Evolutionary conservation across 2,113 vertebrate species (phyloP), one percentile per base, ranked within the genome.

Genomic region (Oryzias celebensis): DNA sequence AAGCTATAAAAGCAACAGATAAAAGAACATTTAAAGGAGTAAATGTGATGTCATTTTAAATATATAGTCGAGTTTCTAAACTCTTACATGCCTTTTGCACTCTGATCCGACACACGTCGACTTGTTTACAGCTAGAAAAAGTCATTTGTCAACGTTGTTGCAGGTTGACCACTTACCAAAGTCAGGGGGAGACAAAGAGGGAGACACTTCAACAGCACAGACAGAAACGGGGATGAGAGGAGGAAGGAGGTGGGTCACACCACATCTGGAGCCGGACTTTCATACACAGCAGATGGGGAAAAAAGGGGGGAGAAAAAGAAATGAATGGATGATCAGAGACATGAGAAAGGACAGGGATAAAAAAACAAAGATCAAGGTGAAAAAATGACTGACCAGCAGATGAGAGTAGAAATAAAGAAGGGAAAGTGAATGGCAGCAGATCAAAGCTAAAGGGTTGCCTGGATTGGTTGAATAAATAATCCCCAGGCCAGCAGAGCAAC

Each of bases 131-230:
- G 36, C 36, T 36, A 36, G 36, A 36, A 36, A 36, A 8, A 36
- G 8, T 7, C 31, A 31, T 7, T 12, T 36, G 6, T 28, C 5
- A 5, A 28, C 7, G 26, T 36, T 36, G 36, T 36, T 10, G 36
- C 22, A 77, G 66, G 62, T 55, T 56, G 44, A 68, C 74, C 62
- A 85, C 88, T 89, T 81, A 88, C 84, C 87, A 26, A 65, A 70
- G 70, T 81, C 68, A 74, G 52, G 56, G 31, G 63, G 54, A 62
- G 73, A 51, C 49, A 75, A 66, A 55, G 54, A 63, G 58, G 58
- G 52, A 52, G 66, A 81, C 12, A 53, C 68, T 59, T 82, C 70
- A 72, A 68, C 81, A 68, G 61, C 68, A 55, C 77, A 74, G 75
- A 75, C 60, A 62, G 59, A 65, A 71, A 64, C 61, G 69, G 36